Base-by-base conservation (phyloP, 2,113 vertebrate species). In the Seriola quinqueradiata region DNA sequence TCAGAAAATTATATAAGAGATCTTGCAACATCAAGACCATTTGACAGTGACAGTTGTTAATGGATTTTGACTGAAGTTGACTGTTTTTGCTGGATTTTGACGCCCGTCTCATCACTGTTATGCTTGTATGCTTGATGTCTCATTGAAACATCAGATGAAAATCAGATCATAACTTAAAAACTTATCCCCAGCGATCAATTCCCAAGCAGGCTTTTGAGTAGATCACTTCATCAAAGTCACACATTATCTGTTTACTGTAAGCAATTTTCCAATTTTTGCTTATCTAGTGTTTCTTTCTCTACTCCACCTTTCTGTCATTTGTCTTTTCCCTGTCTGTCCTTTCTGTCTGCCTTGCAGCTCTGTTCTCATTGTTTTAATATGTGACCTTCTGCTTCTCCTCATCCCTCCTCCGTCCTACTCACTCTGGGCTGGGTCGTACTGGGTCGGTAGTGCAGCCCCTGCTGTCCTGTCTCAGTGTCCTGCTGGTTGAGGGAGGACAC, bases 401-500 rank as follows among this genome's bases (percentile, higher is more conserved):
- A 69, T 70, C 44, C 23, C 17, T 66, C 46, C 68, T 48, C 48
- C 48, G 40, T 82, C 46, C 73, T 85, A 96, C 97, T 98, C 91
- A 99, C 98, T 92, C 94, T 95, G 82, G 95, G 96, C 46, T 95
- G 87, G 42, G 93, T 85, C 0, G 85, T 2, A 17, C 93, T 85
- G 3, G 93, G 90, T 64, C 93, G 84, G 85, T 95, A 96, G 86
- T 96, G 96, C 85, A 97, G 90, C 12, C 96, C 96, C 58, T 96
- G 96, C 91, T 97, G 95, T 3, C 95, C 96, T 1, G 94, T 96
- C 70, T 97, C 97, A 0, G 94, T 94, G 85, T 99, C 97, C 94
- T 99, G 97, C 94, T 99, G 98, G 95, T 98, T 98, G 86, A 99
- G 97, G 50, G 97, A 97, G 89, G 96, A 96, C 92, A 99, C 97